These are phyloP conservation scores for Corythornis leucogaster DNA, from an alignment of 2,797 vertebrate species.

Conservation along the genomic window DNA sequence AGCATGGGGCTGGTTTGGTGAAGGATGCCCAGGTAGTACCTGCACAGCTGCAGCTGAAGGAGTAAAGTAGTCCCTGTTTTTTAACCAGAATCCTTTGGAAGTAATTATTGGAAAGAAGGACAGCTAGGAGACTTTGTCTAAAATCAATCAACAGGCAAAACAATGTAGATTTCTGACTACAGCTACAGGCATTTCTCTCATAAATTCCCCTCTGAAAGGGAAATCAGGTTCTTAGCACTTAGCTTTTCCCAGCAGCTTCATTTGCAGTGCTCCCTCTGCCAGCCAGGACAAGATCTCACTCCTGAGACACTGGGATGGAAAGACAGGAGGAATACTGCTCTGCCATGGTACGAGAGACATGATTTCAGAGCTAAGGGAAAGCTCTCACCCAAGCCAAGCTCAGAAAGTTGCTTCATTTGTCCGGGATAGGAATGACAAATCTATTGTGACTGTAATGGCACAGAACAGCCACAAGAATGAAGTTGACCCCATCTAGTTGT, in stretches of 20 bases:
- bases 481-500: not conserved
- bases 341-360: accelerated
- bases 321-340: not conserved
- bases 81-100: not conserved
- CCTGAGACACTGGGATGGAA: not conserved
- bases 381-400: not conserved
- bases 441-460: accelerated
- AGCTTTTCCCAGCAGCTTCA: not conserved
- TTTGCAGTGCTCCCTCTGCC: not conserved
- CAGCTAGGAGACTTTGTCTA: not conserved
- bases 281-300: not conserved
- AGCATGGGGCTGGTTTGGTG: not conserved
- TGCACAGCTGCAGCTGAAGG: not conserved
- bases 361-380: not conserved
- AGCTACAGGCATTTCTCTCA: not conserved
- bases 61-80: not conserved
- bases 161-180: not conserved
- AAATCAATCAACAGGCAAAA: not conserved
- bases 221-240: not conserved
- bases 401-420: not conserved
- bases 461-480: not conserved
- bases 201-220: not conserved
- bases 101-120: not conserved
- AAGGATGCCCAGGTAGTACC: not conserved
- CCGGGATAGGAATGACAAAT: not conserved